A percentile compares a stretch with the other conserved stretches of the same genome.
Evolutionary conservation across 2,113 vertebrate species (phyloP).

Genomic region (Ivindomyrus marchei): DNA sequence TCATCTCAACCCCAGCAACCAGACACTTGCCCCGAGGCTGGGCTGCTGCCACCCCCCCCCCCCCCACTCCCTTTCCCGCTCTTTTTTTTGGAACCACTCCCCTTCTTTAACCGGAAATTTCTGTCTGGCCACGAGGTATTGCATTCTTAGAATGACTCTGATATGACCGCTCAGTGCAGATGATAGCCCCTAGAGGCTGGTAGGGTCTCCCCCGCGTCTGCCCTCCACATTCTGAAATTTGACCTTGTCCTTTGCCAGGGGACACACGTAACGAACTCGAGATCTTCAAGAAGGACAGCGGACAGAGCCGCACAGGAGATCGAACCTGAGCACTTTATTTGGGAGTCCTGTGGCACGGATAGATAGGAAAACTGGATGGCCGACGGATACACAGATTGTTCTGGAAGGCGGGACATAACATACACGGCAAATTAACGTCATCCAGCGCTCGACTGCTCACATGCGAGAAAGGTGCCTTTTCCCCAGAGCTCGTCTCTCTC

Average conservation of each 20-base stretch:
- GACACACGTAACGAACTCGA: not conserved
- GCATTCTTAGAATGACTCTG: conserved; percentile 80
- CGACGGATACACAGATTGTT: not conserved
- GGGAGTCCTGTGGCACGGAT: not conserved
- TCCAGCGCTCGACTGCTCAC: not conserved
- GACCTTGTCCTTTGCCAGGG: not conserved
- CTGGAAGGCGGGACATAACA: not conserved
- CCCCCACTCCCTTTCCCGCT: too few species aligned
- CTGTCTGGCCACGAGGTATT: conserved; percentile 78
- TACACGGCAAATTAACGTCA: not conserved
- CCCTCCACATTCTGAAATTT: not conserved
- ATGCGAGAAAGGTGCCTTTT: not conserved
- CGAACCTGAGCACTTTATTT: not conserved
- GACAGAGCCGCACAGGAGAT: not conserved
- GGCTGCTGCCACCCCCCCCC: not conserved
- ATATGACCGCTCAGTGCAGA: conserved; percentile 41
- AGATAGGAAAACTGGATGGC: not conserved
- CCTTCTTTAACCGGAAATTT: conserved; percentile 76
- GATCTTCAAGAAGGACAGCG: not conserved
- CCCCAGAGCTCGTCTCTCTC: not conserved
- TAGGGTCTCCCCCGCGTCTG: not conserved
- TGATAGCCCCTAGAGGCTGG: not conserved
- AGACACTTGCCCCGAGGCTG: not conserved
- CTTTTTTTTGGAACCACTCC: not conserved
- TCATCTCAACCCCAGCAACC: not conserved